A percentile compares a stretch with the other conserved stretches of the same genome.
Conservation (phyloP, 2,113 vertebrate species). For the Paramormyrops kingsleyae region DNA sequence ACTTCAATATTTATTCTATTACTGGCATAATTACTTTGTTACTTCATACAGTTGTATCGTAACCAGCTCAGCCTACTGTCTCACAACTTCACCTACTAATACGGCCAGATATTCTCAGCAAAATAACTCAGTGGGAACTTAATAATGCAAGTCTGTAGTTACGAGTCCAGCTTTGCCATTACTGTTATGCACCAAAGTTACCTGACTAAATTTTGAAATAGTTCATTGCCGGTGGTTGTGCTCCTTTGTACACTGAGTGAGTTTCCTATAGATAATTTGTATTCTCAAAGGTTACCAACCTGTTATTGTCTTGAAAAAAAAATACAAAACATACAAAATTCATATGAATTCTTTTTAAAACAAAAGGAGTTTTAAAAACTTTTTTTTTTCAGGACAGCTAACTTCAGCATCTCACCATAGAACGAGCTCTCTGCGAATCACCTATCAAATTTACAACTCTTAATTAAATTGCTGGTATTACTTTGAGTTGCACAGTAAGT, state of each 20-base stretch:
- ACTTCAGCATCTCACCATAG: neutral
- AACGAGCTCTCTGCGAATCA: neutral
- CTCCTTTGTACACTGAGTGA: neutral
- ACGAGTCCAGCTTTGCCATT: neutral
- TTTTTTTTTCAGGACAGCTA: slow-evolving; percentile 31
- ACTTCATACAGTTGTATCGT: neutral
- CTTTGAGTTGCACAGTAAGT: slow-evolving; percentile 46
- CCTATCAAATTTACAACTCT: slow-evolving; percentile 20
- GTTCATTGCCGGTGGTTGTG: neutral
- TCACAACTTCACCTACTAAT: neutral
- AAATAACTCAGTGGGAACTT: neutral
- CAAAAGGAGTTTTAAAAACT: slow-evolving; percentile 49
- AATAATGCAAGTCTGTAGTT: neutral
- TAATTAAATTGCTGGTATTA: slow-evolving; percentile 48
- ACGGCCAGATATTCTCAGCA: neutral
- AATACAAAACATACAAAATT: slow-evolving; percentile 70
- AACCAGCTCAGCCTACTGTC: neutral
- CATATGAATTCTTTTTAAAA: slow-evolving; percentile 41
- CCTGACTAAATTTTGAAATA: neutral
- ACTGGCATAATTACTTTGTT: neutral
- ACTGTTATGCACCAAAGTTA: neutral
- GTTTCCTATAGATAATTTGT: neutral
- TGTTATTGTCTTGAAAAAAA: slow-evolving; percentile 41
- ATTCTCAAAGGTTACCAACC: slow-evolving; percentile 39
- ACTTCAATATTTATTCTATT: neutral